Evolutionary conservation across 2,113 vertebrate genomes (phyloP).

Genomic region (Anthoscopus minutus): DNA sequence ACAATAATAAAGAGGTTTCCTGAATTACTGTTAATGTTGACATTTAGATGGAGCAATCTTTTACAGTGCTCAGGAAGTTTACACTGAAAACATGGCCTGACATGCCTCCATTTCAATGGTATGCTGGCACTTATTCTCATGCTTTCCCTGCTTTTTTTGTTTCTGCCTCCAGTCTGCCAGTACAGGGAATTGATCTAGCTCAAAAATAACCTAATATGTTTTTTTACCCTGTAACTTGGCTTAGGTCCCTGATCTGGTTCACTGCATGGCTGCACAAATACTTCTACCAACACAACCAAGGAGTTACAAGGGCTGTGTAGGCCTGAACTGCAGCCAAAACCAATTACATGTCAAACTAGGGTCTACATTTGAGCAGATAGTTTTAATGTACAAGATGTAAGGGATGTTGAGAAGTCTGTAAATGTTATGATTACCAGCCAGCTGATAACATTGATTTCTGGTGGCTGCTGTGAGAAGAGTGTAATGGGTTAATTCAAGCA

Average conservation of each 20-base stretch:
- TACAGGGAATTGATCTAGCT: neutral
- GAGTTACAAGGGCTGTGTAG: neutral
- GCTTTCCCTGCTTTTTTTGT: neutral
- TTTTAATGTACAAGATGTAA: constrained; percentile 19
- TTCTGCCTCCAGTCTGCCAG: neutral
- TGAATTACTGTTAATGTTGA: neutral
- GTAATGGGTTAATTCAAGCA: neutral
- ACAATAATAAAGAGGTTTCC: neutral
- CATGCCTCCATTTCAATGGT: neutral
- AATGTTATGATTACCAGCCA: constrained; percentile 18
- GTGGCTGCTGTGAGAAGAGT: neutral
- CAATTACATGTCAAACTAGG: constrained; percentile 1
- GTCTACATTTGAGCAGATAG: neutral
- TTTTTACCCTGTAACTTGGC: neutral
- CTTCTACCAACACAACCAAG: constrained; percentile 12
- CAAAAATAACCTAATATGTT: neutral
- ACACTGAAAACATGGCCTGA: constrained; percentile 7
- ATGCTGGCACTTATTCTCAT: neutral
- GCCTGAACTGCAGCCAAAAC: constrained; percentile 40
- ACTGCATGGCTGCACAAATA: constrained; percentile 12
- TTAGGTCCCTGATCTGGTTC: neutral
- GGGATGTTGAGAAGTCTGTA: constrained; percentile 1
- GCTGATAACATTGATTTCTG: neutral
- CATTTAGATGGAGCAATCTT: neutral
- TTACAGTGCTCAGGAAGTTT: neutral